Base-by-base conservation (phyloP, 2,797 vertebrate genomes). In the Onychomys torridus region DNA sequence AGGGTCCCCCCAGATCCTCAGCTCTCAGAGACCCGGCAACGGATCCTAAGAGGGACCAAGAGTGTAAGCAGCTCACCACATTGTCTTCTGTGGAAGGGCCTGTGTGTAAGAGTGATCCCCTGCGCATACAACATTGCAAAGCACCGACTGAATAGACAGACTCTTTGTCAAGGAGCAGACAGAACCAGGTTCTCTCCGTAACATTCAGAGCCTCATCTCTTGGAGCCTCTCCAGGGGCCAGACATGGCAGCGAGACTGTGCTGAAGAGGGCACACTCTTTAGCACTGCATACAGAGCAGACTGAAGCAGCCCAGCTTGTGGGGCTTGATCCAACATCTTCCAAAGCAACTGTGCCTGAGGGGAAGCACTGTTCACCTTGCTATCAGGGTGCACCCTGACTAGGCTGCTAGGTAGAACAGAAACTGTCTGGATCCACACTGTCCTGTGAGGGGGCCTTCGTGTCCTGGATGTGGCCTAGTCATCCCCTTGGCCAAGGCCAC, bases 361-460 rank as follows among this genome's bases (percentile, higher is more conserved):
- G 6, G 11, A 7, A 17, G 12, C 3, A 23, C 32, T 27, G 65
- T 87, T n/a, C 34, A 13, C 34, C 63, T 21, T 11, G 57, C 79
- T 37, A 4, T 77, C 3, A 10, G 12, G 3, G 34, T 52, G 34
- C 1, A 27, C n/a, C 7, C 11, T 9, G 11, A 23, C 6, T 23
- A 19, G 29, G 89, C 27, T 8, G 1, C 19, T 37, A 10, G 10
- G 40, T 1, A 0, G 10, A 23, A 49, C 27, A 14, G 29, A 32
- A 34, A 29, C 2, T 12, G 5, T 25, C 76, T n/a, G 0, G 0
- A 0, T 27, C 12, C 5, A 13, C 23, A 17, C 0, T 21, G 40
- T 37, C 0, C 0, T 8, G 0, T n/a, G 34, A 5, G 37, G 29
- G 1, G 0, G 3, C 27, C 14, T 1, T 14, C 1, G 0, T 21